Conservation (phyloP, 2,113 vertebrate species). For the Tringa solitaria region DNA sequence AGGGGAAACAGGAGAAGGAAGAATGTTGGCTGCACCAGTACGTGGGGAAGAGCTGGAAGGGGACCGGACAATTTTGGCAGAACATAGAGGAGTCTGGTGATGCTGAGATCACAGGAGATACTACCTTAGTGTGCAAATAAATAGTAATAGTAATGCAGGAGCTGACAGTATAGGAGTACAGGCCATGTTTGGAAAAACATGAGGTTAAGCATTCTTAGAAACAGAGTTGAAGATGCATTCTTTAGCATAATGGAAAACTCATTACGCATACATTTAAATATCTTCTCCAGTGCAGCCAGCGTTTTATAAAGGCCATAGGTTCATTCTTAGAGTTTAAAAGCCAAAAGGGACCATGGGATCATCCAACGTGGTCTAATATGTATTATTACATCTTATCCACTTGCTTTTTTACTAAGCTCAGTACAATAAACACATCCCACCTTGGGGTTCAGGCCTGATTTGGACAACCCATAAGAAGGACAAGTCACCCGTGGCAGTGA, state of each 20-base stretch:
- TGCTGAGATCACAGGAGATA: neutral
- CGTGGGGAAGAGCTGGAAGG: neutral
- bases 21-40: neutral
- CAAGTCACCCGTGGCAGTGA: neutral
- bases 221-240: neutral
- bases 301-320: neutral
- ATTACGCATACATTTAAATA: neutral
- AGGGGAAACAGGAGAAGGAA: neutral
- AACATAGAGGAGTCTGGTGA: neutral
- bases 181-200: neutral
- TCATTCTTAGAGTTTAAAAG: neutral
- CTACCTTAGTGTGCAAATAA: neutral
- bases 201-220: neutral
- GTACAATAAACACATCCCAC: neutral
- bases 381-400: neutral
- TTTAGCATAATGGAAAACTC: conserved; percentile 14
- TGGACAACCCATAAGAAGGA: neutral
- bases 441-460: neutral
- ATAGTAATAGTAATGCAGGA: neutral
- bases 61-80: neutral
- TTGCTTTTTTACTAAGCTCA: neutral
- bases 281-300: neutral
- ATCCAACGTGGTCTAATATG: neutral
- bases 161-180: neutral
- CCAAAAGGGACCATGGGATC: neutral